Evolutionary conservation across 1,140 invertebrate genomes (phyloP), one percentile per base, ranked within the genome.

Genomic region (Listronotus oregonensis): DNA sequence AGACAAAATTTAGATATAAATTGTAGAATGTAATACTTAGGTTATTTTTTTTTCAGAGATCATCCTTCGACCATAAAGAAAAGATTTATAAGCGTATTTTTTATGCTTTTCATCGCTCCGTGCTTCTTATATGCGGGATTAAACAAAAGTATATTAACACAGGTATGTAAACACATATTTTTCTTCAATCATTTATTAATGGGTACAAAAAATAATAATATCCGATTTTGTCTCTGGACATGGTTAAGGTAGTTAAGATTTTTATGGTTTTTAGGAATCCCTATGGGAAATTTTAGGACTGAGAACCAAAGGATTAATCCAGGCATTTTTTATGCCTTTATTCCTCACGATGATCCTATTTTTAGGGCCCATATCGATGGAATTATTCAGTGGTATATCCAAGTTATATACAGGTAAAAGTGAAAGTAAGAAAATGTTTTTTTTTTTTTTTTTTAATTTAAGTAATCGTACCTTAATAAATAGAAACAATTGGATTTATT

Each of bases 1-100:
- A n/a, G n/a, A n/a, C n/a, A n/a, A n/a, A n/a, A n/a, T n/a, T n/a
- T n/a, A n/a, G n/a, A n/a, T n/a, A n/a, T n/a, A n/a, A n/a, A n/a
- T n/a, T n/a, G n/a, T n/a, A n/a, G n/a, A n/a, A n/a, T 27, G 21
- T 27, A 27, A 27, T 27, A 27, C 1, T 3, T 27, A 5, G 21
- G 21, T 27, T n/a, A n/a, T 32, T 46, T 51, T 63, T 59, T 63
- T 54, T 88, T 73, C 81, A 93, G 92, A 71, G 89, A 95, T 77
- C 92, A 96, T 81, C 91, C 93, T 6, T 85, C 87, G n/a, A 93
- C 89, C 3, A 94, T 97, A 66, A 95, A 93, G 74, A 87, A 86
- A 78, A 85, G 94, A 75, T 96, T 95, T 77, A 84, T 92, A 49
- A 95, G 93, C 80, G 92, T 94, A 0, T 87, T 88, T 65, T 79